Percentiles rank a stretch among this genome's conserved stretches.
Evolutionary conservation across 2,797 vertebrate genomes (phyloP).

Genomic region (Heliangelus exortis): DNA sequence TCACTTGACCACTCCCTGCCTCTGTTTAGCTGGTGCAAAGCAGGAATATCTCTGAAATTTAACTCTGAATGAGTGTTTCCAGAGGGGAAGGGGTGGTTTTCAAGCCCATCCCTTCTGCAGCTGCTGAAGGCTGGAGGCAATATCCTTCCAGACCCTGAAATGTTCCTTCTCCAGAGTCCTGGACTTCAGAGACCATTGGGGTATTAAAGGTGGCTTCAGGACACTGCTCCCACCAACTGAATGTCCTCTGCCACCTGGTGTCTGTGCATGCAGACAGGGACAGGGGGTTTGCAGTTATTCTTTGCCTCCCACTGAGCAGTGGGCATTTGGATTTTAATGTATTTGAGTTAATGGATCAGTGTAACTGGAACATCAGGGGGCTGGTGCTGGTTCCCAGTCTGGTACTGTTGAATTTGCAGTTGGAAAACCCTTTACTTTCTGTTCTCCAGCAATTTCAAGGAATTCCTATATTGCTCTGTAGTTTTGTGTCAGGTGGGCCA

Average conservation of each 20-base stretch:
- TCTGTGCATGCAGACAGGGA: neutral
- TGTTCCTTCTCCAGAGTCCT: neutral
- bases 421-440: neutral
- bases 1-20: neutral
- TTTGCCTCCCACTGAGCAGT: neutral
- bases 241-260: neutral
- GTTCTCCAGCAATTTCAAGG: neutral
- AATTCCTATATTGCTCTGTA: neutral
- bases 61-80: neutral
- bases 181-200: neutral
- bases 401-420: neutral
- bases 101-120: neutral
- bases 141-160: neutral
- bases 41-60: neutral
- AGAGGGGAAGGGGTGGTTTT: neutral
- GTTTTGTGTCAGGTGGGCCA: neutral
- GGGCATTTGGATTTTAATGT: neutral
- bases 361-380: accelerated
- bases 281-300: neutral
- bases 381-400: neutral
- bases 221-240: accelerated
- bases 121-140: neutral
- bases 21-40: neutral
- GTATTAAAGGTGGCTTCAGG: neutral
- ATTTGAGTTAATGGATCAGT: neutral